Evolutionary conservation across 2,113 vertebrate genomes (phyloP).

Genomic region (Perccottus glenii): DNA sequence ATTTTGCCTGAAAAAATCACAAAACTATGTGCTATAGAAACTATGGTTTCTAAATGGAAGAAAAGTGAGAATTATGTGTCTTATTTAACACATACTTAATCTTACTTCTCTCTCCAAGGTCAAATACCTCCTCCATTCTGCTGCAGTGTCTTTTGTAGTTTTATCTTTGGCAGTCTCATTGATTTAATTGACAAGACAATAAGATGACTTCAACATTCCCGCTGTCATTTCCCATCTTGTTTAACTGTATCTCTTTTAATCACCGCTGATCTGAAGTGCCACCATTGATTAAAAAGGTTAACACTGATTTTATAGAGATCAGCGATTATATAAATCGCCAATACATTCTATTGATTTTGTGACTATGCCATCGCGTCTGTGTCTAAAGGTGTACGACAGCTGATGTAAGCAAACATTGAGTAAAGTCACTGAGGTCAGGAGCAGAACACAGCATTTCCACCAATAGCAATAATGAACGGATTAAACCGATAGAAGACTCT

Average conservation of each 20-base stretch:
- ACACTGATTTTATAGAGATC: conserved; percentile 5
- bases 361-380: background rate
- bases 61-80: background rate
- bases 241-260: conserved; percentile 2
- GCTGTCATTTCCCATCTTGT: conserved; percentile 7
- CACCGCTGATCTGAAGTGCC: conserved; percentile 11
- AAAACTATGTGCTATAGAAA: background rate
- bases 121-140: conserved; percentile 25
- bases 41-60: background rate
- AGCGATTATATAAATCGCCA: background rate
- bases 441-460: background rate
- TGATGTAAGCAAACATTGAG: conserved; percentile 15
- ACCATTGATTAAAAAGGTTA: conserved; percentile 20
- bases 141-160: no score
- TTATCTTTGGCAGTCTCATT: conserved; percentile 19
- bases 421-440: conserved; percentile 27
- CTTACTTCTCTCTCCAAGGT: background rate
- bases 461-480: background rate
- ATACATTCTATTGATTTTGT: conserved; percentile 18
- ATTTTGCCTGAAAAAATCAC: background rate
- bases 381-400: conserved; percentile 1
- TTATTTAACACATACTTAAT: conserved; percentile 6
- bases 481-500: no score
- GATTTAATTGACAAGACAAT: conserved; percentile 29
- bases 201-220: conserved; percentile 1